phyloP scores from a whole-genome alignment of 2,797 vertebrate genomes.

The Falco berigora region DNA sequence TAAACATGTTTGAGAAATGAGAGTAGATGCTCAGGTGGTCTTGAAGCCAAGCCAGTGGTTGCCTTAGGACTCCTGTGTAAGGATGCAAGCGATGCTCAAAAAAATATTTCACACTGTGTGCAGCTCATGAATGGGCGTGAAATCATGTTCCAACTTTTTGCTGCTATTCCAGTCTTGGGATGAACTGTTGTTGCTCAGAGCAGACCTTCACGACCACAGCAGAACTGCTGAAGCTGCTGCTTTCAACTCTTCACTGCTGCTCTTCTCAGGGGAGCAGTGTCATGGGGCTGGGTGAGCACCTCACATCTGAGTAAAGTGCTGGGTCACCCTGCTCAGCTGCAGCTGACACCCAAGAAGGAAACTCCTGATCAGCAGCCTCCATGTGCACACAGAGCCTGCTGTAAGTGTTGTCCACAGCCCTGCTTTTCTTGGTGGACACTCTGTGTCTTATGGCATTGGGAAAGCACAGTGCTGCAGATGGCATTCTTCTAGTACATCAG shows the following conservation, averaged over 20 bases:
- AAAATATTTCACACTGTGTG: not conserved
- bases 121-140: not conserved
- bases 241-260: not conserved
- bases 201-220: not conserved
- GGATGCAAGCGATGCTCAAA: not conserved
- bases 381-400: not conserved
- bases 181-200: not conserved
- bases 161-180: not conserved
- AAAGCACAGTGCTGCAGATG: fast-evolving
- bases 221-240: not conserved
- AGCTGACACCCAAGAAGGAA: not conserved
- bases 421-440: not conserved
- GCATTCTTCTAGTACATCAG: too few species aligned
- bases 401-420: not conserved
- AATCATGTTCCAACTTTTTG: not conserved
- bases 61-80: not conserved
- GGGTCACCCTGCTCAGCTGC: not conserved
- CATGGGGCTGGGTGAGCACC: fast-evolving
- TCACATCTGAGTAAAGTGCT: not conserved
- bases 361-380: not conserved
- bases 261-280: not conserved
- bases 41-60: not conserved
- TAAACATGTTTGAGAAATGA: not conserved
- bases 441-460: fast-evolving
- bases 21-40: not conserved